phyloP scores from a whole-genome alignment of 1,140 invertebrate genomes.

The Drosophila lini region DNA sequence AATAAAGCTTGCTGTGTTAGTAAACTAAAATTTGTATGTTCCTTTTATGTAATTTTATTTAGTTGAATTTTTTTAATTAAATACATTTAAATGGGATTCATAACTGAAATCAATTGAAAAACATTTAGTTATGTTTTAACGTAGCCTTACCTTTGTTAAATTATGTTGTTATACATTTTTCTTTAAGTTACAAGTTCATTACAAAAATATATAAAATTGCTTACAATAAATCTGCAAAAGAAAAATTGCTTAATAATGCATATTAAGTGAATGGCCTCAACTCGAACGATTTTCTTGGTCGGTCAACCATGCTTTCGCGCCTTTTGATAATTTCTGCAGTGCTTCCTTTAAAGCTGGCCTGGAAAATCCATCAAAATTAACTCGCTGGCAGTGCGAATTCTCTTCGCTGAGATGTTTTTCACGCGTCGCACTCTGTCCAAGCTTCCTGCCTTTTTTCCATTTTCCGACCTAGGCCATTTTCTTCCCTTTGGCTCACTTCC shows the following conservation, averaged over 20 bases:
- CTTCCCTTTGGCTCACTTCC: conserved; percentile 50
- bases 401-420: conserved; percentile 59
- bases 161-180: too few relatives aligned
- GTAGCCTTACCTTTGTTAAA: too few relatives aligned
- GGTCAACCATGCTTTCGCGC: conserved; percentile 33
- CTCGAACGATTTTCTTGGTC: conserved; percentile 15
- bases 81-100: too few relatives aligned
- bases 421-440: conserved; percentile 47
- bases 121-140: too few relatives aligned
- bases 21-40: too few relatives aligned
- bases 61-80: too few relatives aligned
- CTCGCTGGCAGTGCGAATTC: conserved; percentile 41
- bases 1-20: background rate
- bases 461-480: conserved; percentile 39
- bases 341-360: conserved; percentile 25
- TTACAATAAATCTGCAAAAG: conserved; percentile 5
- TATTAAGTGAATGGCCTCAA: conserved; percentile 38
- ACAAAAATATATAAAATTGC: background rate
- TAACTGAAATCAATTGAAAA: too few relatives aligned
- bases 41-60: too few relatives aligned
- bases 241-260: conserved; percentile 58
- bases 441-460: conserved; percentile 53
- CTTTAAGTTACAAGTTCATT: too few relatives aligned
- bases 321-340: conserved; percentile 15
- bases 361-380: conserved; percentile 55